Evolutionary conservation across 1,140 invertebrate genomes (phyloP), one percentile per base, ranked within the genome.

Genomic region (Drosophila pectinifera): DNA sequence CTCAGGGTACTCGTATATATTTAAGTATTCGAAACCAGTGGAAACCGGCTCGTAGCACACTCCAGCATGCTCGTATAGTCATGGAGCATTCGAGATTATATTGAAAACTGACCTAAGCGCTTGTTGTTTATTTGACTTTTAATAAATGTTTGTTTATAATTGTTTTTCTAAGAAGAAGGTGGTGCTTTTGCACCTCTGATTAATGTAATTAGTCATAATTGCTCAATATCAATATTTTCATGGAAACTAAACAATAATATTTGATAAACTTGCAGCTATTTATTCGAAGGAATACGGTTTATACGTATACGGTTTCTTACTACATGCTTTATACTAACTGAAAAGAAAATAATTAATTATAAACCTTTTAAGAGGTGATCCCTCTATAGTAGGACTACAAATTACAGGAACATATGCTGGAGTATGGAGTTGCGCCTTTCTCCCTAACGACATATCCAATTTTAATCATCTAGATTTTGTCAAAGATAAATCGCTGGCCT

Each of bases 21-120:
- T 36, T 4, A 14, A n/a, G 1, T 36, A 53, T 34, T 39, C 1
- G 1, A 6, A 70, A 34, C 34, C 28, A 6, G 68, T 4, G 41
- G 10, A 72, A 57, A 26, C 42, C 31, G 49, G 51, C n/a, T 72
- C 2, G 3, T 5, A n/a, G 5, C 26, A 57, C 64, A 70, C 42
- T 48, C 2, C 2, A 41, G 42, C 36, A 46, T 36, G 24, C 2
- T 53, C 18, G 49, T 53, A 53, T 45, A 61, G 45, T 41, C 38
- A 31, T 5, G 18, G 36, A 39, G 43, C 22, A 24, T 34, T 73
- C 43, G 20, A 51, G 34, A 74, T 67, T 76, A 53, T 34, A 53
- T 75, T 53, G 51, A 76, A 74, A 58, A 43, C 69, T 76, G 73
- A 76, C 73, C 73, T 76, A 75, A 65, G 61, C 51, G 45, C 53